Conservation (phyloP, 2,888 invertebrate genomes). For the Poecilus cupreus region DNA sequence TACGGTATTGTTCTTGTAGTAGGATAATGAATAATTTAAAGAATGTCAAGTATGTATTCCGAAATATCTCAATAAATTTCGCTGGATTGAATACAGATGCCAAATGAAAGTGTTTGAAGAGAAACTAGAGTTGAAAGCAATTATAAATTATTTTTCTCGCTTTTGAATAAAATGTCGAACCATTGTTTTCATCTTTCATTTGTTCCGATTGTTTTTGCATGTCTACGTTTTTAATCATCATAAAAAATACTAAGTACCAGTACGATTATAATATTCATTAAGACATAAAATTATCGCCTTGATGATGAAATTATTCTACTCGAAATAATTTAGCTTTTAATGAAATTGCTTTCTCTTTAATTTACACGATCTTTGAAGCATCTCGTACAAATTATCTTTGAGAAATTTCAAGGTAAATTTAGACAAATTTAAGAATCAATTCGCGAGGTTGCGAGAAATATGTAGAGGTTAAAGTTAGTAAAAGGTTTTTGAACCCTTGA, state of each 20-base stretch:
- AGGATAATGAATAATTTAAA: background rate
- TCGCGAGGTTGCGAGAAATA: background rate
- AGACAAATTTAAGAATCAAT: background rate
- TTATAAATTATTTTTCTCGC: background rate
- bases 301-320: background rate
- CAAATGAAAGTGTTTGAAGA: background rate
- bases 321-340: background rate
- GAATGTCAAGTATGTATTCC: background rate
- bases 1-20: background rate
- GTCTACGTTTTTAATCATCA: background rate
- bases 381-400: background rate
- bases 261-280: background rate
- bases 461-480: background rate
- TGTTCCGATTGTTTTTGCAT: background rate
- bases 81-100: background rate
- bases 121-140: background rate
- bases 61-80: background rate
- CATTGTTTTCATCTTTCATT: background rate
- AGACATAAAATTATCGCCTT: background rate
- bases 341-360: conserved; percentile 14
- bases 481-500: conserved; percentile 32
- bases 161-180: background rate
- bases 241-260: no score
- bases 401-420: background rate
- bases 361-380: background rate